phyloP scores from a whole-genome alignment of 2,113 vertebrate genomes.

The Tricholaema leucomelas region DNA sequence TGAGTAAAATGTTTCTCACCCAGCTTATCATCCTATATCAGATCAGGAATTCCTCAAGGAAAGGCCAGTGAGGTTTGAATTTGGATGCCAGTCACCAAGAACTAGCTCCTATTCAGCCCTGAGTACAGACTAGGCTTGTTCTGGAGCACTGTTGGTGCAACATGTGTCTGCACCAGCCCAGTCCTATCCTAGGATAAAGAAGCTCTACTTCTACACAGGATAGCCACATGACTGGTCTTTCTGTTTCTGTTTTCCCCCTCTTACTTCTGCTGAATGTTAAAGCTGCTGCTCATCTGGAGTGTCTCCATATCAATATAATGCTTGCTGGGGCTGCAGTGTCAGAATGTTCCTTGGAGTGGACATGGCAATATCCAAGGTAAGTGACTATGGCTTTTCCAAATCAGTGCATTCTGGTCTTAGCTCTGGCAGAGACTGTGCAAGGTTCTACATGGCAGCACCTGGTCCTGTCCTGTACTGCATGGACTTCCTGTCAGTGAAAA shows the following conservation, averaged over 20 bases:
- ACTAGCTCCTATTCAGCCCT: not conserved
- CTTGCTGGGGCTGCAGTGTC: not conserved
- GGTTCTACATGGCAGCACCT: not conserved
- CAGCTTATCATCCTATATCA: not conserved
- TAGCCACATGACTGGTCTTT: not conserved
- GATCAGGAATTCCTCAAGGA: not conserved
- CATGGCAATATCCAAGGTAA: not conserved
- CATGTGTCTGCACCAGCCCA: not conserved
- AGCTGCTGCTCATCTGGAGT: not conserved
- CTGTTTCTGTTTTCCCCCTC: not conserved
- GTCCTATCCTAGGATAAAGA: not conserved
- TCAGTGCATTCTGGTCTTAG: not conserved
- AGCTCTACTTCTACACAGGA: not conserved
- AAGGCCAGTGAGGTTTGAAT: not conserved
- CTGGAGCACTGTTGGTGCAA: not conserved
- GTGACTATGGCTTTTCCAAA: not conserved
- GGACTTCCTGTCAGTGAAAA: not conserved
- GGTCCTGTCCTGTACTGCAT: not conserved
- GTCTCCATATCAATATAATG: not conserved
- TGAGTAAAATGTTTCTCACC: not conserved
- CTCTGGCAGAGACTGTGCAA: not conserved
- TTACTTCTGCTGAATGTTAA: not conserved
- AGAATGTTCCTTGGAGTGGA: not conserved
- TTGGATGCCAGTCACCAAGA: not conserved
- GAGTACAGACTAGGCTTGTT: not conserved